These are phyloP conservation scores for Scaptomyza tumidula DNA, from an alignment of 2,888 invertebrate species.

Conservation along the genomic window DNA sequence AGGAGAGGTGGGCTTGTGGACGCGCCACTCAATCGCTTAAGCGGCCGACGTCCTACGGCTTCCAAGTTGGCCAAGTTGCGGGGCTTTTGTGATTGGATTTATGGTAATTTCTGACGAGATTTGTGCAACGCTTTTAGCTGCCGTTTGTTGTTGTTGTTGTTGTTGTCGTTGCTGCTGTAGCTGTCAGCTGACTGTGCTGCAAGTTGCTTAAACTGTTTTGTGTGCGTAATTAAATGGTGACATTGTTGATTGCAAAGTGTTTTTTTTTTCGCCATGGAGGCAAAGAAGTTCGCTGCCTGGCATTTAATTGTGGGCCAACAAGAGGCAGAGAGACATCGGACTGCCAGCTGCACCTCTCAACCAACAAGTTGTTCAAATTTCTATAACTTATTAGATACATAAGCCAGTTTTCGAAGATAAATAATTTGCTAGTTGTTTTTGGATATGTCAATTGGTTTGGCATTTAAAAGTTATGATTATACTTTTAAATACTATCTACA, in stretches of 20 bases:
- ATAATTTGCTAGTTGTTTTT: conserved; percentile 8
- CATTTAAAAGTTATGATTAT: conserved; percentile 27
- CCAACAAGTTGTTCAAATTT: conserved; percentile 31
- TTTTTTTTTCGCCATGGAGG: conserved; percentile 27
- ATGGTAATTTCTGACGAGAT: conserved; percentile 78
- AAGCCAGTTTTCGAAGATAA: conserved; percentile 26
- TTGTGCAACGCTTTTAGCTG: conserved; percentile 72
- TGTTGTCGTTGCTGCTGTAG: conserved; percentile 30
- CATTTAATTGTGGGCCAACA: conserved; percentile 49
- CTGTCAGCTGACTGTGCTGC: conserved; percentile 67
- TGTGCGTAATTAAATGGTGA: conserved; percentile 78
- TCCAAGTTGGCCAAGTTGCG: conserved; percentile 65
- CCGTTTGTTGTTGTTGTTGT: conserved; percentile 52
- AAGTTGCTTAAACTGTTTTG: conserved; percentile 75
- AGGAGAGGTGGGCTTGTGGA: conserved; percentile 2
- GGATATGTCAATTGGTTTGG: conserved; percentile 20
- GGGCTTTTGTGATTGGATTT: conserved; percentile 77
- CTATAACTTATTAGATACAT: conserved; percentile 30
- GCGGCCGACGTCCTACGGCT: conserved; percentile 71
- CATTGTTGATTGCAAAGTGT: conserved; percentile 77
- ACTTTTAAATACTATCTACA: not conserved
- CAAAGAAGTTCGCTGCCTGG: conserved; percentile 20
- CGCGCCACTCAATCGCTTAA: conserved; percentile 51
- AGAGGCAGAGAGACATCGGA: conserved; percentile 28
- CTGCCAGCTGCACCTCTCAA: conserved; percentile 39